These are phyloP conservation scores for Rhinichthys osculus DNA, from an alignment of 2,797 vertebrate species.

Conservation along the genomic window DNA sequence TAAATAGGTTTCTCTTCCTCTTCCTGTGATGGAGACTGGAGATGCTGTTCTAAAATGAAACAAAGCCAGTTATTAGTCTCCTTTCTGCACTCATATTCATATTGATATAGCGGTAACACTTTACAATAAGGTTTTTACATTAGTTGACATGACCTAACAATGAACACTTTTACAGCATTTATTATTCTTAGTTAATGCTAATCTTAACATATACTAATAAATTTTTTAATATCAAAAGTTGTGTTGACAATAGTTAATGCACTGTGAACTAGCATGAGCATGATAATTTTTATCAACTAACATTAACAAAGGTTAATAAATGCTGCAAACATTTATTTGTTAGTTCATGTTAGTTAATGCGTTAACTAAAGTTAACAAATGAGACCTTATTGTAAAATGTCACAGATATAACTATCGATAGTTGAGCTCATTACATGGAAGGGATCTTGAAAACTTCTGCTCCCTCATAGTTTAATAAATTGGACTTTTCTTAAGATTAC, in stretches of 20 bases:
- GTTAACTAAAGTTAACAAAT: neutral
- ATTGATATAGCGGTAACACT: neutral
- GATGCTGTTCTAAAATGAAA: constrained; percentile 1
- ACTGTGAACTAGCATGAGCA: neutral
- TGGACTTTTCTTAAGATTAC: neutral
- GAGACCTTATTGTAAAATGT: neutral
- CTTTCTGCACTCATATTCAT: neutral
- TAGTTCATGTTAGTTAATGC: neutral
- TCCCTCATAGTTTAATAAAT: neutral
- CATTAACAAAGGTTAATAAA: neutral
- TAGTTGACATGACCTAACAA: neutral
- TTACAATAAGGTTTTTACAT: neutral
- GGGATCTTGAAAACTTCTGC: neutral
- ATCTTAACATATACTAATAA: neutral
- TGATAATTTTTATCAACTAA: neutral
- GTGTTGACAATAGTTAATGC: neutral
- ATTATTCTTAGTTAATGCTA: neutral
- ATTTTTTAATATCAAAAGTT: neutral
- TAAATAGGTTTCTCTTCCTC: constrained; percentile 57
- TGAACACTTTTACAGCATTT: neutral
- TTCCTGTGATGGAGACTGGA: constrained; percentile 30
- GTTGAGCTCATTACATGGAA: neutral
- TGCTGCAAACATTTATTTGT: neutral
- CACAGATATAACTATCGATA: neutral
- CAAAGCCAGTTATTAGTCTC: neutral